Conservation (phyloP, 2,113 vertebrate species). For the Cebus imitator region DNA sequence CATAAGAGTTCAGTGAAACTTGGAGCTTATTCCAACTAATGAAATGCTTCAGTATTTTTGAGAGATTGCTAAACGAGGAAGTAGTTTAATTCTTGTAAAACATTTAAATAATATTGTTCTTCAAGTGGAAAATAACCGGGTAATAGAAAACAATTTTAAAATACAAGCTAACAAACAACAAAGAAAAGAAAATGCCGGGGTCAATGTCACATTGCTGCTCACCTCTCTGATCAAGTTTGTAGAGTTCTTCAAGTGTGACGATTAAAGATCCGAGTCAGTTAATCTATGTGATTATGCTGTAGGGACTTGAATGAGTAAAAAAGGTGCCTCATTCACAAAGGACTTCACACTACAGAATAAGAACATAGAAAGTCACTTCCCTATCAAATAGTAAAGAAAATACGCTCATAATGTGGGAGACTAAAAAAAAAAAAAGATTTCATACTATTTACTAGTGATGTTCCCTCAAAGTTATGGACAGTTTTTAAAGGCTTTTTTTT, state of each 20-base stretch:
- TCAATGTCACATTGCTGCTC: conserved; percentile 6
- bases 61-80: not conserved
- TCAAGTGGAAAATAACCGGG: conserved; percentile 40
- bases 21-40: conserved; percentile 8
- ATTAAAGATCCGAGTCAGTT: conserved; percentile 45
- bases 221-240: conserved; percentile 34
- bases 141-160: conserved; percentile 64
- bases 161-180: conserved; percentile 24
- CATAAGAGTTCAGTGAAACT: not conserved
- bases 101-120: not conserved
- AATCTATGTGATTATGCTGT: not conserved
- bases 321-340: conserved; percentile 16
- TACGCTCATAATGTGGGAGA: not conserved
- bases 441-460: not conserved
- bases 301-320: not conserved
- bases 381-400: conserved; percentile 22
- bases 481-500: not conserved
- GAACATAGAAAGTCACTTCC: not conserved
- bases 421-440: not conserved
- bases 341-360: not conserved
- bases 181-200: not conserved
- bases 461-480: not conserved
- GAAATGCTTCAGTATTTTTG: conserved; percentile 30
- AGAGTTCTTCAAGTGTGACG: conserved; percentile 37
- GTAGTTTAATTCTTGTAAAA: conserved; percentile 42